These are phyloP conservation scores for Panonychus citri DNA, from an alignment of 1,140 invertebrate genomes.

Conservation along the genomic window DNA sequence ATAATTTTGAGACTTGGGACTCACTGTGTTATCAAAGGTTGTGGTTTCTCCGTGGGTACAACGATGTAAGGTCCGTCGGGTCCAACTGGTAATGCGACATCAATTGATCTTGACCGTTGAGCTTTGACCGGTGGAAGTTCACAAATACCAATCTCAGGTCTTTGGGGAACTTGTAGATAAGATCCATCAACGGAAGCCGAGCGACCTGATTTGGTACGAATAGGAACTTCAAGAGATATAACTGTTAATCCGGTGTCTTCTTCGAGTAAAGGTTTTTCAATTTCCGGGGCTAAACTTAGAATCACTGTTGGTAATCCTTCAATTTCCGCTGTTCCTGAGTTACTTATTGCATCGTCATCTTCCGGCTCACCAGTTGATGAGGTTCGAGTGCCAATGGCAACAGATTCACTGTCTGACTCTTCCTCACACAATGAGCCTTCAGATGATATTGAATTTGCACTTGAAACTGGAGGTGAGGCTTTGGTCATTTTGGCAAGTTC, in stretches of 20 bases:
- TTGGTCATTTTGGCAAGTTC: too few species aligned
- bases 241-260: conserved; percentile 21
- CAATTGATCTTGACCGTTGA: conserved; percentile 52
- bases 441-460: too few species aligned
- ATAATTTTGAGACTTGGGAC: too few species aligned
- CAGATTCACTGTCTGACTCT: conserved; percentile 11
- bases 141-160: conserved; percentile 6
- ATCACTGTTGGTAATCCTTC: neutral
- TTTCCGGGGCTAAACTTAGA: neutral
- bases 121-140: conserved; percentile 19
- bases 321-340: too few species aligned
- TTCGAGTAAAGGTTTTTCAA: conserved; percentile 16
- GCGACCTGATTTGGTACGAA: conserved; percentile 7
- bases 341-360: neutral
- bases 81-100: conserved; percentile 66
- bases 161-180: conserved; percentile 31
- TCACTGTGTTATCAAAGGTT: conserved; percentile 15
- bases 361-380: too few species aligned
- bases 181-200: conserved; percentile 14
- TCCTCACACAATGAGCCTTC: too few species aligned
- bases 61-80: conserved; percentile 14
- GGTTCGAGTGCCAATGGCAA: neutral
- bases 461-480: too few species aligned
- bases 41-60: conserved; percentile 5
- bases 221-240: conserved; percentile 14